A percentile compares a stretch with the other conserved stretches of the same genome.
Conservation (phyloP, 2,888 invertebrate genomes). For the Caenorhabditis drosophilae region DNA sequence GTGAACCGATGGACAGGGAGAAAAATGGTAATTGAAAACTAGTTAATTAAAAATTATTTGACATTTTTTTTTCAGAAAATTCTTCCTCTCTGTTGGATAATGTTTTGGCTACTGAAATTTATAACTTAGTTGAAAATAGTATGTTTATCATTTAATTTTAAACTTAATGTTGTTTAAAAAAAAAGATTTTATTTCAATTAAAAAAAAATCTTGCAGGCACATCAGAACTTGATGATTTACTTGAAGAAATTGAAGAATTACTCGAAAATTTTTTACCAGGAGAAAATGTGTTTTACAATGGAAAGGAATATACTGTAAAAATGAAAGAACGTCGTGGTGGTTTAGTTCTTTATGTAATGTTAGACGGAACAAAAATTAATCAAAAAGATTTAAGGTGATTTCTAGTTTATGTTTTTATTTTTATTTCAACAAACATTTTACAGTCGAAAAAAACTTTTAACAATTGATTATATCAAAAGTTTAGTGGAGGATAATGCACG, state of each 20-base stretch:
- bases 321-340: constrained; percentile 24
- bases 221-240: constrained; percentile 11
- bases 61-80: not conserved
- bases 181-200: not conserved
- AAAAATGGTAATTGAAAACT: not conserved
- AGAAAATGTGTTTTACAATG: constrained; percentile 9
- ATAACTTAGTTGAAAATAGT: constrained; percentile 25
- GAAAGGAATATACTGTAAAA: constrained; percentile 17
- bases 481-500: constrained; percentile 15
- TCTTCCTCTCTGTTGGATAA: constrained; percentile 17
- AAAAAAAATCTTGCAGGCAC: constrained; percentile 10
- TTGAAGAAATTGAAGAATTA: constrained; percentile 27
- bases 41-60: not conserved
- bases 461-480: constrained; percentile 18
- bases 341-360: constrained; percentile 18
- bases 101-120: constrained; percentile 15
- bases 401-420: too few relatives aligned
- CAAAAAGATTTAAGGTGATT: constrained; percentile 32
- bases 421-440: too few relatives aligned
- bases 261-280: constrained; percentile 21
- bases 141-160: constrained; percentile 6
- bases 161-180: constrained; percentile 3
- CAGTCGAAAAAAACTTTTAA: constrained; percentile 20
- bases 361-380: constrained; percentile 25
- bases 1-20: not conserved